These are phyloP conservation scores for Probaryconus sp. DNA, from an alignment of 1,140 invertebrate species.

Conservation along the genomic window DNA sequence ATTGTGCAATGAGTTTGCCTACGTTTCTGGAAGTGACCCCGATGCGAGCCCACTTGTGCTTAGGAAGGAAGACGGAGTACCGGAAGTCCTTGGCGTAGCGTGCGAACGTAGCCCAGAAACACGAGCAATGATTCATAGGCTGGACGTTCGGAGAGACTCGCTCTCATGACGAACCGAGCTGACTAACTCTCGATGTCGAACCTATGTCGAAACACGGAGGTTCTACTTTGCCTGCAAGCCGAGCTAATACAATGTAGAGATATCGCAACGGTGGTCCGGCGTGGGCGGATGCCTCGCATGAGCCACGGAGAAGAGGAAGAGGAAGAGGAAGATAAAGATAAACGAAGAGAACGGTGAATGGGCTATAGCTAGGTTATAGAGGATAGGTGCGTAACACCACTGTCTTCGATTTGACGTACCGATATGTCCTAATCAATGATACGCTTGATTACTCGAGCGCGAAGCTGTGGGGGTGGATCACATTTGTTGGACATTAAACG, in stretches of 20 bases:
- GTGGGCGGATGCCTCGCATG: slow-evolving; percentile 45
- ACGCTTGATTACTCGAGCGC: slow-evolving; percentile 42
- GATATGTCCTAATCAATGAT: slow-evolving; percentile 29
- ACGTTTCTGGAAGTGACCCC: slow-evolving; percentile 34
- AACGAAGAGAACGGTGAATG: slow-evolving; percentile 24
- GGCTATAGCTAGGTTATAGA: slow-evolving; percentile 28
- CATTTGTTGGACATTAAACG: slow-evolving; percentile 33
- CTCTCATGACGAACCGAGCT: slow-evolving; percentile 66
- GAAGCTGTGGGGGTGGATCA: slow-evolving; percentile 29
- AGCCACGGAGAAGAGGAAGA: slow-evolving; percentile 28
- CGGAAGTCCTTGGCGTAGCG: slow-evolving; percentile 61
- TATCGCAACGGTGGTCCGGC: slow-evolving; percentile 55
- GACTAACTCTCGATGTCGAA: slow-evolving; percentile 65
- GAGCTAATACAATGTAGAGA: slow-evolving; percentile 38
- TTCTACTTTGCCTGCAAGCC: slow-evolving; percentile 43
- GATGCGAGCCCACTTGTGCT: slow-evolving; percentile 42
- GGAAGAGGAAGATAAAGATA: slow-evolving; percentile 22
- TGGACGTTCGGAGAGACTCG: slow-evolving; percentile 51
- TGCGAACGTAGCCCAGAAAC: slow-evolving; percentile 58
- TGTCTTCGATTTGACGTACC: slow-evolving; percentile 16
- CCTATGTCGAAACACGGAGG: slow-evolving; percentile 62
- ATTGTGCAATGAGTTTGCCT: slow-evolving; percentile 29
- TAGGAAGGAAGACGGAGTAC: slow-evolving; percentile 48
- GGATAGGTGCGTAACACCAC: too few relatives aligned
- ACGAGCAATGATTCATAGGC: slow-evolving; percentile 57